phyloP scores from a whole-genome alignment of 1,140 invertebrate species.

The Hycleus cichorii region DNA sequence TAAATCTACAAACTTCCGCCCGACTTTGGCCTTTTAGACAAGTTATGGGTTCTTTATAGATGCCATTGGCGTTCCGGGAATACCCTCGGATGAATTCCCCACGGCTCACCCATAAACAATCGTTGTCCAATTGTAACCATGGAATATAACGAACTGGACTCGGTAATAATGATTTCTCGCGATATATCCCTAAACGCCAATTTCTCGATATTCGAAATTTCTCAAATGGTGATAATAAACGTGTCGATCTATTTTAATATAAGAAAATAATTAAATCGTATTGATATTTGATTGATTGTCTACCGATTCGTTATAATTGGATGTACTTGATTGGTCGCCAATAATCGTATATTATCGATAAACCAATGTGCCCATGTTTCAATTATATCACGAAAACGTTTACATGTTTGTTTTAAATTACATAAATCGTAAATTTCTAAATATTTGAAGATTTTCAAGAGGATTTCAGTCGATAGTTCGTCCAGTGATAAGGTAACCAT shows the following conservation, averaged over 20 bases:
- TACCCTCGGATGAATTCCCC: slow-evolving; percentile 23
- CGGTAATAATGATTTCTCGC: slow-evolving; percentile 20
- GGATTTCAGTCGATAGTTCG: slow-evolving; percentile 23
- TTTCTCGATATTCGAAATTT: slow-evolving; percentile 28
- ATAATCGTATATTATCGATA: slow-evolving; percentile 10
- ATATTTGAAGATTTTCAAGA: slow-evolving; percentile 31
- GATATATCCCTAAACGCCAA: slow-evolving; percentile 29
- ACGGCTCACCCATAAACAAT: slow-evolving; percentile 28
- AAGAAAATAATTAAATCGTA: background rate
- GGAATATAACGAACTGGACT: slow-evolving; percentile 25
- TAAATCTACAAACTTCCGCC: slow-evolving; percentile 27
- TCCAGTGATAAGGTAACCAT: background rate
- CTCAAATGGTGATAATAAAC: slow-evolving; percentile 19
- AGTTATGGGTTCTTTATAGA: slow-evolving; percentile 14
- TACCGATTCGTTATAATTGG: slow-evolving; percentile 23
- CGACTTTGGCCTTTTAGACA: slow-evolving; percentile 1
- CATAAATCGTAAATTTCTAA: slow-evolving; percentile 26
- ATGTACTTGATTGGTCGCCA: slow-evolving; percentile 30
- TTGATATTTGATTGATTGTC: background rate
- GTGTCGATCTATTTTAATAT: slow-evolving; percentile 19
- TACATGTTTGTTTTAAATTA: slow-evolving; percentile 26
- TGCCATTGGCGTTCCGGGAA: slow-evolving; percentile 18
- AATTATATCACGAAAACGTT: slow-evolving; percentile 26
- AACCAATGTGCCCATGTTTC: slow-evolving; percentile 20
- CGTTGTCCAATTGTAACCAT: slow-evolving; percentile 23